Evolutionary conservation across 1,140 invertebrate species (phyloP), one percentile per base, ranked within the genome.

Genomic region (Capitella teleta): DNA sequence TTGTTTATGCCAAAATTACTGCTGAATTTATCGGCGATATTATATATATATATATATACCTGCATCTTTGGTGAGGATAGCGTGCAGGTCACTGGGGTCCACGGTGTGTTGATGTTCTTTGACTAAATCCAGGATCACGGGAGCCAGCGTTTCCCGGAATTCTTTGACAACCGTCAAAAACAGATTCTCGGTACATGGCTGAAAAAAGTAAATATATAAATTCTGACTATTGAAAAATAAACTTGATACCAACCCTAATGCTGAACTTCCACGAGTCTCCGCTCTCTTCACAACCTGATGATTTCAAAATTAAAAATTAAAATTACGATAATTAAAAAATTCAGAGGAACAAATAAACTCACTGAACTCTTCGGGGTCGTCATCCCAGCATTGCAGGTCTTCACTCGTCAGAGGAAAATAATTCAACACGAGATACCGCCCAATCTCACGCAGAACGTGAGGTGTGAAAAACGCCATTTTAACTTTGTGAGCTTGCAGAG

Each of bases 181-280:
- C 16, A 94, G 70, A 5, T 81, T 78, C 73, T 94, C 87, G 49
- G 85, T 85, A 67, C 89, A 88, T 5, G 88, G 84, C 81, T 91
- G 68, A 6, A 76, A 76, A 53, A 57, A 53, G 51, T 57, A 57
- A 40, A 54, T 50, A 55, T 47, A 10, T 19, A 48, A 23, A 28
- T 26, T 53, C 47, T 42, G 40, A 53, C 61, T 48, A 38, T 14
- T 41, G 44, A 49, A 37, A 37, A 19, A 43, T n/a, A 2, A 43
- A 3, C 8, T 21, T 5, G 6, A 44, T 2, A 73, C 73, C 77
- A 74, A 87, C 86, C 76, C 84, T 79, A 40, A 93, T 72, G 60
- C 81, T 87, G 64, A 89, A 95, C 66, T 89, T 93, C 84, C 87
- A 93, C 34, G 84, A 83, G 69, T 94, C 88, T 10, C 87, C 87